phyloP scores from a whole-genome alignment of 1,140 invertebrate species.

The Polypedilum pembai region DNA sequence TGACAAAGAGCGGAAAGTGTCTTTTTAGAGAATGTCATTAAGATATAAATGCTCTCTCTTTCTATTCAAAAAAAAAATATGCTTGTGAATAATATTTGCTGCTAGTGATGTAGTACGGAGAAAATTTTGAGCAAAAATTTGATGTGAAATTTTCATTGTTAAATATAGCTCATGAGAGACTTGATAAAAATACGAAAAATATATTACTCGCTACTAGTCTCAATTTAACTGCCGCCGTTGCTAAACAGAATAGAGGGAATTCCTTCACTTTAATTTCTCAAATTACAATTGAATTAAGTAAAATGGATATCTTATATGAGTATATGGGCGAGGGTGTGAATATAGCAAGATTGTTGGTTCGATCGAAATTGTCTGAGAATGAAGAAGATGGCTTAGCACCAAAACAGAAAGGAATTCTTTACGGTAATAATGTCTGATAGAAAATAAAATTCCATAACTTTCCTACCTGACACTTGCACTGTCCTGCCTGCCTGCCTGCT shows the following conservation, averaged over 20 bases:
- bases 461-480: no score
- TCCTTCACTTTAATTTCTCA: no score
- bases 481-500: no score
- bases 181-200: background rate
- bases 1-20: slow-evolving; percentile 4
- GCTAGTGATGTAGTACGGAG: background rate
- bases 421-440: no score
- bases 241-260: background rate
- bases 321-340: no score
- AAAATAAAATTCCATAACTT: no score
- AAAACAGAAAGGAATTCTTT: no score
- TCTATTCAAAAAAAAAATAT: background rate
- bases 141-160: slow-evolving; percentile 19
- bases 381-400: no score
- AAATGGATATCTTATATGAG: no score
- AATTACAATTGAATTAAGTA: no score
- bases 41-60: background rate
- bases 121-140: slow-evolving; percentile 21
- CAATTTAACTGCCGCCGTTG: background rate
- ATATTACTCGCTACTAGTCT: background rate
- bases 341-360: no score
- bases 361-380: no score
- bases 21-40: slow-evolving; percentile 25
- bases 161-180: slow-evolving; percentile 25
- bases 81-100: background rate